A percentile compares a stretch with the other conserved stretches of the same genome.
Conservation (phyloP, 2,888 invertebrate species). For the Agrochola circellaris region DNA sequence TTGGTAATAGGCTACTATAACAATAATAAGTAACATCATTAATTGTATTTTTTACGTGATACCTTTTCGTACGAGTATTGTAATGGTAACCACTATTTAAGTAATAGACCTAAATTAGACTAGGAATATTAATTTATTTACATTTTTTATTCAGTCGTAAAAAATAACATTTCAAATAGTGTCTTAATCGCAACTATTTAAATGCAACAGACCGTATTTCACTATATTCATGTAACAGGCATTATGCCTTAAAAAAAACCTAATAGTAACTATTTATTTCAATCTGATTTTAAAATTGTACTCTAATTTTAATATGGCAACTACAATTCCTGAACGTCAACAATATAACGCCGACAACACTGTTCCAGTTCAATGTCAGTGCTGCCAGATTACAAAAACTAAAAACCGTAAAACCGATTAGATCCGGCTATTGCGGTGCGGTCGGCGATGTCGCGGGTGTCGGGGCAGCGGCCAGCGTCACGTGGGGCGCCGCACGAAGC, state of each 20-base stretch:
- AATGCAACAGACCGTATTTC: constrained; percentile 53
- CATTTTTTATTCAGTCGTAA: constrained; percentile 82
- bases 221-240: constrained; percentile 2
- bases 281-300: constrained; percentile 46
- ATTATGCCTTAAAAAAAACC: background rate
- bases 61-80: constrained; percentile 51
- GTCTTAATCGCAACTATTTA: constrained; percentile 48
- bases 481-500: constrained; percentile 86
- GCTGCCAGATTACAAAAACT: constrained; percentile 43
- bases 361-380: constrained; percentile 13
- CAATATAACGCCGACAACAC: constrained; percentile 10
- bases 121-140: constrained; percentile 82
- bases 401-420: constrained; percentile 62
- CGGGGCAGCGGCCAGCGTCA: constrained; percentile 85
- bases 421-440: constrained; percentile 76
- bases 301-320: constrained; percentile 49
- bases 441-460: constrained; percentile 80
- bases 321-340: constrained; percentile 35
- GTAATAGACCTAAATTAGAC: constrained; percentile 77
- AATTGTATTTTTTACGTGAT: constrained; percentile 35
- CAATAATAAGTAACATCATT: constrained; percentile 48
- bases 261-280: background rate
- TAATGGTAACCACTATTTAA: constrained; percentile 69
- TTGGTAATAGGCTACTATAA: constrained; percentile 60
- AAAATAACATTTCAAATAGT: constrained; percentile 66